phyloP scores from a whole-genome alignment of 2,888 invertebrate genomes.

The Amblyjoppa proteus region DNA sequence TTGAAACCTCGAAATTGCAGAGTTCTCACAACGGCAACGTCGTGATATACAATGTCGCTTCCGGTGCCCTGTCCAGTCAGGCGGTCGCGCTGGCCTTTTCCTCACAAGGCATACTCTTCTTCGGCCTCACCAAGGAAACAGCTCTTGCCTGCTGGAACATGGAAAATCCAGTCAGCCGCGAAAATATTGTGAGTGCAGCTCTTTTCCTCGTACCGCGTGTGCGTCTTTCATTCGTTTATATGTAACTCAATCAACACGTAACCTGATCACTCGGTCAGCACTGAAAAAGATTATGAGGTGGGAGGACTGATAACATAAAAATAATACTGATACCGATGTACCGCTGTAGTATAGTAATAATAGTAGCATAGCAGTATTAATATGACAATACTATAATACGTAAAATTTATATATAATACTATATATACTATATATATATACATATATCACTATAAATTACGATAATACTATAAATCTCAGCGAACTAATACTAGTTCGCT shows the following conservation, averaged over 20 bases:
- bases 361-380: too few species aligned
- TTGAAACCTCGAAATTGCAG: constrained; percentile 55
- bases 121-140: constrained; percentile 80
- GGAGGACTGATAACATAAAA: too few species aligned
- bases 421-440: too few species aligned
- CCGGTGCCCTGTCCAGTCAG: constrained; percentile 73
- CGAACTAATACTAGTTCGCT: too few species aligned
- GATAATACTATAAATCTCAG: too few species aligned
- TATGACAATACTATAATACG: too few species aligned
- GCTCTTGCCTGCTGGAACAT: constrained; percentile 83
- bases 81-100: constrained; percentile 80
- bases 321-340: too few species aligned
- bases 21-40: constrained; percentile 31
- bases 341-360: too few species aligned
- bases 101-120: constrained; percentile 80
- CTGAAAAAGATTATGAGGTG: too few species aligned
- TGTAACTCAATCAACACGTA: neutral
- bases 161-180: constrained; percentile 70
- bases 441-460: too few species aligned
- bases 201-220: constrained; percentile 5
- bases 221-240: neutral
- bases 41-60: constrained; percentile 65
- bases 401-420: too few species aligned
- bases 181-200: constrained; percentile 74
- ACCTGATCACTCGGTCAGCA: too few species aligned